A percentile compares a stretch with the other conserved stretches of the same genome.
phyloP scores from a whole-genome alignment of 2,113 vertebrate species.

The Psephotus haematonotus region DNA sequence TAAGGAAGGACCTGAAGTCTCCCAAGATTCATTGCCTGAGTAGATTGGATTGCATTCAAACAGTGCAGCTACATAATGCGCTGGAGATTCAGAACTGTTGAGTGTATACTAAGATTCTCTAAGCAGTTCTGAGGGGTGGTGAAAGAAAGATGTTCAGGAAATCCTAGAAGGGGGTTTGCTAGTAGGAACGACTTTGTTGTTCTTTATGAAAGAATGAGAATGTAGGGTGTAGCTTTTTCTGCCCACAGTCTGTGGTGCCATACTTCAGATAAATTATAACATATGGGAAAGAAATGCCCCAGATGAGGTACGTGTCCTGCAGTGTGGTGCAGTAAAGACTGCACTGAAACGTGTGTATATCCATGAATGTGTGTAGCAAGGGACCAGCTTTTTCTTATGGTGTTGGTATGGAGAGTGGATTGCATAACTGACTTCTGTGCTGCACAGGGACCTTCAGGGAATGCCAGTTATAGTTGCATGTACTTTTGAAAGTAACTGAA shows the following conservation, averaged over 20 bases:
- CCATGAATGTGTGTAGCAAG: background rate
- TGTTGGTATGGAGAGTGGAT: background rate
- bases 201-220: background rate
- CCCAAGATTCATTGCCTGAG: background rate
- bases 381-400: background rate
- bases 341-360: background rate
- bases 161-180: background rate
- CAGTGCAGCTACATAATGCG: background rate
- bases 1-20: background rate
- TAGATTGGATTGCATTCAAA: background rate
- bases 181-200: background rate
- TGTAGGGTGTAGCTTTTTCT: background rate
- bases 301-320: background rate
- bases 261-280: background rate
- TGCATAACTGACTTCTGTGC: background rate
- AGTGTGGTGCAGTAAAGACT: fast-evolving
- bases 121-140: background rate
- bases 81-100: background rate
- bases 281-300: background rate
- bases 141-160: background rate
- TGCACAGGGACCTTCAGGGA: background rate
- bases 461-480: background rate
- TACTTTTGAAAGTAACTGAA: background rate
- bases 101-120: background rate
- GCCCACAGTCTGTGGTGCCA: background rate